Evolutionary conservation across 1,140 invertebrate species (phyloP).

Genomic region (Heliconius eleuchia): DNA sequence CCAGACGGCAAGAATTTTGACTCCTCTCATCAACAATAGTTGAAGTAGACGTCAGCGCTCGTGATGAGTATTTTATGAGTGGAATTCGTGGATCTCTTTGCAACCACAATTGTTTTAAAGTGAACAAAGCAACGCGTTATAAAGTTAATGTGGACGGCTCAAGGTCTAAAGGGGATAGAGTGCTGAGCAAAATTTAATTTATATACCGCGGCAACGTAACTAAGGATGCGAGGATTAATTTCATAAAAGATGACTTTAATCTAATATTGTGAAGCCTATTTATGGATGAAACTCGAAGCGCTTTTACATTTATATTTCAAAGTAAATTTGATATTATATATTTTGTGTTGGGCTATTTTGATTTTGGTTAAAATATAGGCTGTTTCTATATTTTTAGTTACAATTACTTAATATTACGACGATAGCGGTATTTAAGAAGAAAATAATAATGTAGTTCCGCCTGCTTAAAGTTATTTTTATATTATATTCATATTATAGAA

Average conservation of each 20-base stretch:
- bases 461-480: too few relatives aligned
- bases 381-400: background rate
- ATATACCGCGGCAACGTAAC: conserved; percentile 42
- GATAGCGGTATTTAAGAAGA: too few relatives aligned
- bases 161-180: conserved; percentile 52
- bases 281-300: conserved; percentile 35
- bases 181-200: conserved; percentile 54
- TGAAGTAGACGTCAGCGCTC: conserved; percentile 47
- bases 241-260: conserved; percentile 44
- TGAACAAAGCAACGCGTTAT: conserved; percentile 57
- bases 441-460: too few relatives aligned
- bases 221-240: conserved; percentile 43
- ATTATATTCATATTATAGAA: too few relatives aligned
- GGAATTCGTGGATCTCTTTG: conserved; percentile 56
- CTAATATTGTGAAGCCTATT: conserved; percentile 40
- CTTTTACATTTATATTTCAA: conserved; percentile 23
- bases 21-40: conserved; percentile 55
- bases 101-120: conserved; percentile 60
- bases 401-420: too few relatives aligned
- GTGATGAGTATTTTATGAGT: conserved; percentile 64
- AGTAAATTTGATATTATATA: conserved; percentile 1
- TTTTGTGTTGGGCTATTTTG: background rate
- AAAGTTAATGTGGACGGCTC: conserved; percentile 54
- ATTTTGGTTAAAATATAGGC: background rate
- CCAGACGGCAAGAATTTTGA: conserved; percentile 62